Conservation (phyloP, 2,113 vertebrate genomes). For the Heloderma charlesbogerti region DNA sequence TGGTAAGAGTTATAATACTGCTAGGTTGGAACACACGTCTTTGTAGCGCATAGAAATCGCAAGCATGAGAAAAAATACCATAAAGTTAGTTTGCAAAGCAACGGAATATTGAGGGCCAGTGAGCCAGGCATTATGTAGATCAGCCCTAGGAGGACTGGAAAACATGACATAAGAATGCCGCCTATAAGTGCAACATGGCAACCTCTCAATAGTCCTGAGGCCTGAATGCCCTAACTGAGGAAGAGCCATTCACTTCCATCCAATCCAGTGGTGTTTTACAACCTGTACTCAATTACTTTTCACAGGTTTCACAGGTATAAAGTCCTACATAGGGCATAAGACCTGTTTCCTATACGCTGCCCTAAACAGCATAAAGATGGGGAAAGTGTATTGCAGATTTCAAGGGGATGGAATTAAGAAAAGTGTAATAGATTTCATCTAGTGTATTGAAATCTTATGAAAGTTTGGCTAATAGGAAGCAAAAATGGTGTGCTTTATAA, state of each 20-base stretch:
- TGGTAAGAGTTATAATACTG: too few relatives aligned
- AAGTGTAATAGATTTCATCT: background rate
- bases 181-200: background rate
- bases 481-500: background rate
- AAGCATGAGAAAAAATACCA: too few relatives aligned
- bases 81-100: too few relatives aligned
- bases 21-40: too few relatives aligned
- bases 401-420: background rate
- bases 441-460: background rate
- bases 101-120: too few relatives aligned
- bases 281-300: background rate
- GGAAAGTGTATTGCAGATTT: background rate
- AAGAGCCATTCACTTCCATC: too few relatives aligned
- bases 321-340: background rate
- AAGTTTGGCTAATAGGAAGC: fast-evolving
- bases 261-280: background rate
- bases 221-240: background rate
- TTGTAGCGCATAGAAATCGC: too few relatives aligned
- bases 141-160: background rate
- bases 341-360: background rate
- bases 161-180: background rate
- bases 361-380: background rate
- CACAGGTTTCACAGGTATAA: background rate
- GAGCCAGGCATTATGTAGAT: too few relatives aligned
- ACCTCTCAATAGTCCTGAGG: background rate